phyloP scores from a whole-genome alignment of 1,140 invertebrate species.

The Ectropis grisescens region DNA sequence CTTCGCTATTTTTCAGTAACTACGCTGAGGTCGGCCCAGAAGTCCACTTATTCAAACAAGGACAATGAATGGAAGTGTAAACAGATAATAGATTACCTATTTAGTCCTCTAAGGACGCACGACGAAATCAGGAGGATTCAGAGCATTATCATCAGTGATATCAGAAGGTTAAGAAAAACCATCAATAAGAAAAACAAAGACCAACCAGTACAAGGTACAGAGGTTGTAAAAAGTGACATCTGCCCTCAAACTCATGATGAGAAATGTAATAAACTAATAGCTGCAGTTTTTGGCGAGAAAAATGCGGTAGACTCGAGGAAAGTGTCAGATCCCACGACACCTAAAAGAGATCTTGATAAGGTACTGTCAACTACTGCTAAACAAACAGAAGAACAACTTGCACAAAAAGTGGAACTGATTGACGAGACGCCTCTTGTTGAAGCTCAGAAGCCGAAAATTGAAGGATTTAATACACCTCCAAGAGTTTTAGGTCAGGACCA shows the following conservation, averaged over 20 bases:
- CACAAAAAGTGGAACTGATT: constrained; percentile 32
- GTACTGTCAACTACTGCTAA: constrained; percentile 17
- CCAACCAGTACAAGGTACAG: too few relatives aligned
- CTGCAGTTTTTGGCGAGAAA: too few relatives aligned
- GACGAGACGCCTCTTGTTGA: constrained; percentile 28
- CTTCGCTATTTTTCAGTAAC: constrained; percentile 24
- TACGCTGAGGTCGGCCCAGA: constrained; percentile 8
- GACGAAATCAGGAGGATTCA: too few relatives aligned
- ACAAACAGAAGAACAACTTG: constrained; percentile 19
- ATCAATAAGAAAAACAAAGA: too few relatives aligned
- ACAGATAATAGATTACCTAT: constrained; percentile 7
- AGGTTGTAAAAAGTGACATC: too few relatives aligned
- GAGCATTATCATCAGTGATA: too few relatives aligned
- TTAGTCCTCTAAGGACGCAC: constrained; percentile 5
- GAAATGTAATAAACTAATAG: too few relatives aligned
- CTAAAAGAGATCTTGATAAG: too few relatives aligned
- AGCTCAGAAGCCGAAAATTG: constrained; percentile 15
- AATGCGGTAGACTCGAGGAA: too few relatives aligned
- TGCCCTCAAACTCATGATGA: too few relatives aligned
- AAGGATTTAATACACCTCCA: constrained; percentile 19
- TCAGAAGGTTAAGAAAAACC: too few relatives aligned
- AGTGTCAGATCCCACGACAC: too few relatives aligned
- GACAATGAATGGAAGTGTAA: constrained; percentile 12
- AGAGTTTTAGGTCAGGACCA: constrained; percentile 22
- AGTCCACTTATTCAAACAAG: constrained; percentile 12